Evolutionary conservation across 2,797 vertebrate species (phyloP).

Genomic region (Anomalospiza imberbis): DNA sequence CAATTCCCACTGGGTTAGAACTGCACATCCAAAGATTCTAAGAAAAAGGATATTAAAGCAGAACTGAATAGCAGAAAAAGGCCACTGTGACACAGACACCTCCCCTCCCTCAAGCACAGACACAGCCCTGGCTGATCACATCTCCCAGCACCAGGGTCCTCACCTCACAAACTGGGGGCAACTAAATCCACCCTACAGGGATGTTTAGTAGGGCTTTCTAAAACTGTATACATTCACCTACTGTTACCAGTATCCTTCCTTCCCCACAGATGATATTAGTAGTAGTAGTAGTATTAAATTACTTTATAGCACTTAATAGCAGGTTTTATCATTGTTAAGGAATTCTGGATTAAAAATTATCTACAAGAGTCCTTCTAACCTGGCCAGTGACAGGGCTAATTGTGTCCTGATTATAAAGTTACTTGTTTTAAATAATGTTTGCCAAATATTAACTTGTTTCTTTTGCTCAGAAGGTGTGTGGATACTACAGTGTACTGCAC

Average conservation of each 20-base stretch:
- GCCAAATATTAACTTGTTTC: neutral
- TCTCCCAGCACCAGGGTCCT: neutral
- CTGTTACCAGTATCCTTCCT: neutral
- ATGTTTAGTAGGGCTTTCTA: neutral
- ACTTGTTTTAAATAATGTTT: neutral
- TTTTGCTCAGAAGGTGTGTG: neutral
- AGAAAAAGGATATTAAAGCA: neutral
- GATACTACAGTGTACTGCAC: neutral
- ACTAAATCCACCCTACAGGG: too few relatives aligned
- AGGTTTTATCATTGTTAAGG: neutral
- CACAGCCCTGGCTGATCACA: neutral
- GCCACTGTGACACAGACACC: neutral
- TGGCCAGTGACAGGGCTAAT: neutral
- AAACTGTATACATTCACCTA: neutral
- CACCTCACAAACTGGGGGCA: rapidly evolving
- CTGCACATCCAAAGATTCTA: neutral
- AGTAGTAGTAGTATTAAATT: neutral
- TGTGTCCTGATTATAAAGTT: neutral
- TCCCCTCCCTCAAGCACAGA: neutral
- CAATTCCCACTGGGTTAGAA: neutral
- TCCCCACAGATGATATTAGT: neutral
- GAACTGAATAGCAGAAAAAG: neutral
- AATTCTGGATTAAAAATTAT: neutral
- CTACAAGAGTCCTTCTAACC: neutral
- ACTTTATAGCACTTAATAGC: neutral